Base-by-base conservation (phyloP, 2,888 invertebrate species). In the Nymphalis urticae region DNA sequence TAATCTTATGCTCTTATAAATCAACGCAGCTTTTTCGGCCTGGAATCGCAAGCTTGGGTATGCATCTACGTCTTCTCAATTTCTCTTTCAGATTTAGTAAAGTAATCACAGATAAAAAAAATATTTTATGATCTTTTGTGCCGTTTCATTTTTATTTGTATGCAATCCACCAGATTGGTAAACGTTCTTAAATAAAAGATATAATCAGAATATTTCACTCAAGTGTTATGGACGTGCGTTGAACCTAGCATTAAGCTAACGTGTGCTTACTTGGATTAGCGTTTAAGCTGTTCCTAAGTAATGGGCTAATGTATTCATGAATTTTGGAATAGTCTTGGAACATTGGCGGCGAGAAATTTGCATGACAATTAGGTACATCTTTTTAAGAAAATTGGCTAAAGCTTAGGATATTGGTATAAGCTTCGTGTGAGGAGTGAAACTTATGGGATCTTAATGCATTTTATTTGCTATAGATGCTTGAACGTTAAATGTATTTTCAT, bases 281-380 rank as follows among this genome's bases (percentile, higher is more conserved):
- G 64, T 53, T 51, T 63, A 66, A 60, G 69, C 60, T 63, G 53
- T 66, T 66, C 47, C 51, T 66, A 63, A 66, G 63, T 70, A 66
- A 70, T 70, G 48, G 60, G 48, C 59, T 66, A 69, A 66, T 66
- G 21, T 70, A 66, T 70, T 66, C 66, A 70, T 70, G 69, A 63
- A 70, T 70, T 66, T 70, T 66, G 24, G n/a, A 70, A 66, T 48
- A 59, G 63, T 47, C 58, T 70, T 17, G 48, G 36, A 54, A 62
- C 48, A 36, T 62, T 59, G 66, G 42, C n/a, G 51, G 36, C 24
- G 65, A 36, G 36, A 61, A 62, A 32, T 62, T 62, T 63, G 58
- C 48, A 48, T 64, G 47, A 60, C 42, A 59, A 68, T 48, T 56
- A 56, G 48, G 17, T 56, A 56, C 32, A 32, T 66, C 24, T 36